Conservation (phyloP, 1,140 invertebrate species). For the Ericerus pela region DNA sequence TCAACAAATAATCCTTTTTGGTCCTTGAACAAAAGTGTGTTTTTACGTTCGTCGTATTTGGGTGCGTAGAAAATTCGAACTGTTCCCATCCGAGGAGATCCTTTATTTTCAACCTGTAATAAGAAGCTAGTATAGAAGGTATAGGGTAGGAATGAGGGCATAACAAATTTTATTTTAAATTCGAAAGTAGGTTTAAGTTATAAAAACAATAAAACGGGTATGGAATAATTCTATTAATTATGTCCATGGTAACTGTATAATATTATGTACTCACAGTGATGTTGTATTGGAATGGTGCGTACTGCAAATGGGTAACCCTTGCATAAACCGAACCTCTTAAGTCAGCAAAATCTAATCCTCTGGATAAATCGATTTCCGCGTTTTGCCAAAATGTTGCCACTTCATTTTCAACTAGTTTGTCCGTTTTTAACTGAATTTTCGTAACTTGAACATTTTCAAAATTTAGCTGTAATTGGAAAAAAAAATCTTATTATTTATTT, state of each 20-base stretch:
- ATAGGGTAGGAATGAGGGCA: not conserved
- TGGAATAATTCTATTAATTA: no score
- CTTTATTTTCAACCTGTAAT: conserved; percentile 27
- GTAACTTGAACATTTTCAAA: conserved; percentile 40
- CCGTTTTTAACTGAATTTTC: conserved; percentile 18
- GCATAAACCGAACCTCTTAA: conserved; percentile 30
- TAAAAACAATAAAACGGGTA: no score
- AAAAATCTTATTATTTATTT: not conserved
- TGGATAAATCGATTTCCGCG: conserved; percentile 33
- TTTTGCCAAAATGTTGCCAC: conserved; percentile 36
- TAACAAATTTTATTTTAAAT: not conserved
- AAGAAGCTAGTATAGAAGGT: not conserved
- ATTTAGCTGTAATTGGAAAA: conserved; percentile 36
- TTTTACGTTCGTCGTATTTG: conserved; percentile 38
- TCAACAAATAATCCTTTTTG: conserved; percentile 40
- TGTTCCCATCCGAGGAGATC: conserved; percentile 32
- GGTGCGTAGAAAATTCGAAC: conserved; percentile 44
- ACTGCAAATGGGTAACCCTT: conserved; percentile 31
- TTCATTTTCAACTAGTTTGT: conserved; percentile 30
- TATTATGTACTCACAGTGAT: conserved; percentile 2
- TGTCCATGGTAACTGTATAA: no score
- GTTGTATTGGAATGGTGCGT: conserved; percentile 19
- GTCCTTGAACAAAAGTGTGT: conserved; percentile 34
- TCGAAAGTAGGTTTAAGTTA: no score
- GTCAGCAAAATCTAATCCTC: conserved; percentile 34